These are phyloP conservation scores for Drosophila tani DNA, from an alignment of 1,140 invertebrate genomes.

Conservation along the genomic window DNA sequence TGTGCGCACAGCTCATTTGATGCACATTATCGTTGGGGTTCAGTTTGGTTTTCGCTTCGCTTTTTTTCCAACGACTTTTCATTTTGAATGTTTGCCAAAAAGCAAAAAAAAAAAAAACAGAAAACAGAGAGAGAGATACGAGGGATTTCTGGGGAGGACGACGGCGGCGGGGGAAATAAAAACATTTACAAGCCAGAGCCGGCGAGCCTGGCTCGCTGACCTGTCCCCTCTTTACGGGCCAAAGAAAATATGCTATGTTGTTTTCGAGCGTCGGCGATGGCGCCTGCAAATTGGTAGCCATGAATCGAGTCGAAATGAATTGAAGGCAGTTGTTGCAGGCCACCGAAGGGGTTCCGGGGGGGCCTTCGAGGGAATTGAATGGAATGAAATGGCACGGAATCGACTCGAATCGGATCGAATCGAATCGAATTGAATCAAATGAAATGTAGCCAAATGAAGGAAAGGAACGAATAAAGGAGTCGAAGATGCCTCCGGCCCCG, in stretches of 20 bases:
- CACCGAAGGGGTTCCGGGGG: constrained; percentile 12
- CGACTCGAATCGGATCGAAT: constrained; percentile 43
- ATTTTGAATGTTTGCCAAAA: constrained; percentile 75
- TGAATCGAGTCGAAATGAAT: constrained; percentile 62
- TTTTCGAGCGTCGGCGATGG: constrained; percentile 63
- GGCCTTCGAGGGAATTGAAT: constrained; percentile 3
- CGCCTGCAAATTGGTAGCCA: constrained; percentile 78
- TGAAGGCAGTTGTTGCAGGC: constrained; percentile 24
- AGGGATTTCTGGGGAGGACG: background rate
- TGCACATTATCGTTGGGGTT: constrained; percentile 79
- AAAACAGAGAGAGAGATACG: background rate
- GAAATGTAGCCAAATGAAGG: constrained; percentile 42
- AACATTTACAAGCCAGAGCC: constrained; percentile 72
- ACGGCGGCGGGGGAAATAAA: constrained; percentile 51
- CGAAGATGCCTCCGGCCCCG: constrained; percentile 14
- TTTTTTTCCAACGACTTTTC: constrained; percentile 39
- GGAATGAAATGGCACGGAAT: constrained; percentile 48
- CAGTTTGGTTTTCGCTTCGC: constrained; percentile 50
- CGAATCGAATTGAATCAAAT: constrained; percentile 61
- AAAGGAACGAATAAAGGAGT: constrained; percentile 16
- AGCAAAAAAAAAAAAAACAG: background rate
- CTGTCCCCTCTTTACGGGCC: constrained; percentile 39
- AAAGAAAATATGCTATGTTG: constrained; percentile 67
- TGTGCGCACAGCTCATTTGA: constrained; percentile 82
- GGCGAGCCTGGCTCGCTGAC: constrained; percentile 37